These are phyloP conservation scores for Leptopilina drosophilae DNA, from an alignment of 2,888 invertebrate genomes.

Conservation along the genomic window DNA sequence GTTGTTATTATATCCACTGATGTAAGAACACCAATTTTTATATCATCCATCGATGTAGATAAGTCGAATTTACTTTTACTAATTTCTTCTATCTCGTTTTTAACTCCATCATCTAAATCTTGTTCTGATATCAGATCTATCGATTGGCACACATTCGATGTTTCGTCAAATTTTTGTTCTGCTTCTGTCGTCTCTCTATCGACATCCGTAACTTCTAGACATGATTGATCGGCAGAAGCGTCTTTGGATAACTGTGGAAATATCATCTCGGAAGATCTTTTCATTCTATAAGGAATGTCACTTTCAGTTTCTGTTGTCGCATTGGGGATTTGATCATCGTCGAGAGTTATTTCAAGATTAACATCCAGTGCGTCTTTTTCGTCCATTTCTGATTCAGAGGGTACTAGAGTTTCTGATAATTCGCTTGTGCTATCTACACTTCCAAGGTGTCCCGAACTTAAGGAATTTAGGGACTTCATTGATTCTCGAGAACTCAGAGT, in stretches of 20 bases:
- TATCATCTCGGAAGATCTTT: constrained; percentile 93
- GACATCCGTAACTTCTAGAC: constrained; percentile 71
- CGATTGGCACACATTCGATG: background rate
- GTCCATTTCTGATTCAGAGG: constrained; percentile 87
- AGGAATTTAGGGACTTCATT: constrained; percentile 92
- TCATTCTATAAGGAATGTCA: constrained; percentile 80
- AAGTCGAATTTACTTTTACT: constrained; percentile 57
- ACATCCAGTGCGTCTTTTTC: constrained; percentile 83
- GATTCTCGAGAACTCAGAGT: constrained; percentile 93
- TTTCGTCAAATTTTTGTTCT: constrained; percentile 25
- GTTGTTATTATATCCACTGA: constrained; percentile 79
- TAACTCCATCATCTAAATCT: background rate
- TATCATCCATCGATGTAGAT: constrained; percentile 76
- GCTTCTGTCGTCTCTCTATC: constrained; percentile 74
- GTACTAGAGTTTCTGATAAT: constrained; percentile 93
- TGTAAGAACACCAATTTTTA: constrained; percentile 71
- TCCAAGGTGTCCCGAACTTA: constrained; percentile 92
- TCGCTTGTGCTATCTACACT: constrained; percentile 93
- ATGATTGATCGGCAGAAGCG: constrained; percentile 48
- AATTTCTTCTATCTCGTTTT: background rate
- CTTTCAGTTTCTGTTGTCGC: constrained; percentile 76
- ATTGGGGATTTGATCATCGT: constrained; percentile 68
- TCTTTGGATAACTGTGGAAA: constrained; percentile 84
- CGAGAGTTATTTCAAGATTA: constrained; percentile 76
- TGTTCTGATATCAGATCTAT: background rate